Evolutionary conservation across 1,140 invertebrate species (phyloP).

Genomic region (Phortica variegata): DNA sequence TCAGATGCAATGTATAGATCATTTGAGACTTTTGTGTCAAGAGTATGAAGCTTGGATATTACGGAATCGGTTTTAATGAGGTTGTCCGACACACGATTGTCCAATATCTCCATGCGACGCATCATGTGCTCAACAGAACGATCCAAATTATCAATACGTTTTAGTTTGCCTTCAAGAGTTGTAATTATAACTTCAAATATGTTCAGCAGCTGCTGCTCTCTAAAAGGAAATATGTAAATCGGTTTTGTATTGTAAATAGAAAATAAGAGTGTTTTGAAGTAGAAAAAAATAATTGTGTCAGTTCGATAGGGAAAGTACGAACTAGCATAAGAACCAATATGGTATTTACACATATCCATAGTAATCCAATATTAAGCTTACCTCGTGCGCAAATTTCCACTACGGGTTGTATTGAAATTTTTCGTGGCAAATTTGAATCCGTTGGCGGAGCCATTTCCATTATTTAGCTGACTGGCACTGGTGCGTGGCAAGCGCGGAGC

Average conservation of each 20-base stretch:
- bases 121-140: constrained; percentile 82
- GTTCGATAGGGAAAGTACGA: too few species aligned
- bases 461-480: constrained; percentile 31
- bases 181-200: constrained; percentile 86
- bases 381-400: constrained; percentile 30
- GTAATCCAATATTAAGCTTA: constrained; percentile 14
- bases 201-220: constrained; percentile 84
- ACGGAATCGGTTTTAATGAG: constrained; percentile 81
- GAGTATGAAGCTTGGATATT: constrained; percentile 69
- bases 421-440: constrained; percentile 16
- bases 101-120: constrained; percentile 76
- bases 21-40: constrained; percentile 73
- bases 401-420: constrained; percentile 20
- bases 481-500: constrained; percentile 28
- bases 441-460: constrained; percentile 1
- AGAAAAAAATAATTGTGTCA: too few species aligned
- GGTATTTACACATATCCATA: too few species aligned
- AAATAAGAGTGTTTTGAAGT: neutral
- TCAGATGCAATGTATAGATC: constrained; percentile 28
- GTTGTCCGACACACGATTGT: constrained; percentile 77
- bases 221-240: constrained; percentile 59
- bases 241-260: neutral
- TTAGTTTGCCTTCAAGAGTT: constrained; percentile 81
- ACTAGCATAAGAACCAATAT: too few species aligned
- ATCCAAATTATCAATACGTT: constrained; percentile 82